Conservation (phyloP, 2,888 invertebrate species). For the Nomada goodeniana region DNA sequence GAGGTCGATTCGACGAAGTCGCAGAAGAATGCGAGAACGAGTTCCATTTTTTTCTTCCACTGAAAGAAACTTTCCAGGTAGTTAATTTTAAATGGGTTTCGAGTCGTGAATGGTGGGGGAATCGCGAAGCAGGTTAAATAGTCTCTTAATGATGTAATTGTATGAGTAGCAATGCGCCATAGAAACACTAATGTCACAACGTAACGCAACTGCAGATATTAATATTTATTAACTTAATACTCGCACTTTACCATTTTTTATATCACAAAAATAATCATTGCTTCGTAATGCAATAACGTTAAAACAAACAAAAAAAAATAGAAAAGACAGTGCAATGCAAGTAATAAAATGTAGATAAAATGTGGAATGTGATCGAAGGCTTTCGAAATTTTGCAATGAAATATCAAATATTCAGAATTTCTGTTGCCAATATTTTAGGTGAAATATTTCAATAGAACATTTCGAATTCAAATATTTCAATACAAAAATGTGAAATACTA, state of each 20-base stretch:
- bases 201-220: conserved; percentile 26
- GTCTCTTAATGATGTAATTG: conserved; percentile 61
- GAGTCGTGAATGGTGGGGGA: conserved; percentile 2
- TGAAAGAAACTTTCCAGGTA: conserved; percentile 55
- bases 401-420: background rate
- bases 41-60: conserved; percentile 37
- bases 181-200: conserved; percentile 39
- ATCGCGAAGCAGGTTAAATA: conserved; percentile 43
- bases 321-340: background rate
- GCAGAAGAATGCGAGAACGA: conserved; percentile 50
- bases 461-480: background rate
- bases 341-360: background rate
- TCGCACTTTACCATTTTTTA: conserved; percentile 27
- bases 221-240: conserved; percentile 22
- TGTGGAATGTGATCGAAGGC: too few relatives aligned
- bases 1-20: conserved; percentile 12
- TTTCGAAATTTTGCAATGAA: background rate
- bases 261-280: conserved; percentile 15
- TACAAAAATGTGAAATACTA: background rate
- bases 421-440: background rate
- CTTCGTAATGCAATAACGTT: conserved; percentile 16
- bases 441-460: background rate
- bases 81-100: conserved; percentile 49
- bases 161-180: conserved; percentile 43
- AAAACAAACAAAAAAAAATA: too few relatives aligned